Conservation (phyloP, 64 coral and sea anemone genomes). For the Pocillopora verrucosa region DNA sequence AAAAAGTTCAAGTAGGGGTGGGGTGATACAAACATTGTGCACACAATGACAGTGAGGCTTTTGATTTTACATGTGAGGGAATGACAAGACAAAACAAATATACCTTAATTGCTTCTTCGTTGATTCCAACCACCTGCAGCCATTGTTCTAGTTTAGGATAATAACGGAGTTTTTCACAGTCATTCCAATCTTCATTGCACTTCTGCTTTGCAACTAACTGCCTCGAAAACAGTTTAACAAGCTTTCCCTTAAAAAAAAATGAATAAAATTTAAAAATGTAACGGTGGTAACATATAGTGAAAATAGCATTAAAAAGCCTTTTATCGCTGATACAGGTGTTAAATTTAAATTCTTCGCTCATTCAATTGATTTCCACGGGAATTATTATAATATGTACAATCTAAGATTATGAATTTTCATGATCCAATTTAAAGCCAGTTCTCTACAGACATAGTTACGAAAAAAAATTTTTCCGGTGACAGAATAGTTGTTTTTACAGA, state of each 20-base stretch:
- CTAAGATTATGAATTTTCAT: too few species aligned
- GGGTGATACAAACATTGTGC: too few species aligned
- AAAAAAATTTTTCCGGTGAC: not conserved
- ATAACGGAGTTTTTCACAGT: constrained; percentile 46
- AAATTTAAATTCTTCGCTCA: too few species aligned
- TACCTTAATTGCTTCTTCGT: constrained; percentile 75
- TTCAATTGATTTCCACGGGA: too few species aligned
- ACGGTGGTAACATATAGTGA: not conserved
- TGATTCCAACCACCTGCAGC: constrained; percentile 87
- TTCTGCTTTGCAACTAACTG: constrained; percentile 83
- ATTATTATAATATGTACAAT: too few species aligned
- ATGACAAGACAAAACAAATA: not conserved
- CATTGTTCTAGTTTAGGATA: constrained; percentile 87
- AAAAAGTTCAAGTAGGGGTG: too few species aligned
- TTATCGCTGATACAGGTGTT: not conserved
- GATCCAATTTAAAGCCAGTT: too few species aligned
- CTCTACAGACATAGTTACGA: not conserved
- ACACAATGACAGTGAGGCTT: not conserved
- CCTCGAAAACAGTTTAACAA: constrained; percentile 94
- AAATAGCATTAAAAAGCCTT: not conserved
- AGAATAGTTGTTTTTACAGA: not conserved
- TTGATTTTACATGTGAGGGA: not conserved
- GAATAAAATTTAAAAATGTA: not conserved
- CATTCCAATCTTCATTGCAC: constrained; percentile 38
- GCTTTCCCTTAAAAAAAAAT: constrained; percentile 83